Evolutionary conservation across 2,888 invertebrate genomes (phyloP), one percentile per base, ranked within the genome.

Genomic region (Pandemis corylana): DNA sequence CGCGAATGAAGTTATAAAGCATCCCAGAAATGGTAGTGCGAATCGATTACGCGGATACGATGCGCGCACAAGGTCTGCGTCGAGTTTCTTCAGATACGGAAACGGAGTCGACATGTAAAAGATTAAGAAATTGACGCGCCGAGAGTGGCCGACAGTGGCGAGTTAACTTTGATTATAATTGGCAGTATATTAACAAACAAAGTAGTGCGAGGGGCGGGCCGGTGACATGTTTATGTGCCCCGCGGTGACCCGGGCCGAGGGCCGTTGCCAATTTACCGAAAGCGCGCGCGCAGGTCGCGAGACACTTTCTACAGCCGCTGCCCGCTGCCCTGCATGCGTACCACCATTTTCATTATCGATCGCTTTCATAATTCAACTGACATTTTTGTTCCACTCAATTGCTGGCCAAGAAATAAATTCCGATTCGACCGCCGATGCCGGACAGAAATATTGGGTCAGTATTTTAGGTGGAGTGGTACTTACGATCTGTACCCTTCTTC

Each of bases 281-380:
- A 91, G 91, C 91, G 89, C 88, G 83, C 86, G 83, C 87, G 84
- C 87, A 87, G 88, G 85, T 87, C 77, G 84, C 92, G 92, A 92
- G 92, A 93, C 89, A 94, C 94, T 94, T 94, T 94, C 94, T 93
- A 93, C 91, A 85, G 87, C 42, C 63, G 83, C 85, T 76, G 77
- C 86, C 68, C 70, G 65, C 64, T 73, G 71, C 76, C 77, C 76
- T 86, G 88, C 84, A 87, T 87, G 87, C 84, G 85, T 84, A 88
- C 88, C 90, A 89, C 89, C 89, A 90, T 92, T 92, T 93, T 91
- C 91, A 90, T 90, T 92, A 93, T 91, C 90, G 92, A 93, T 92
- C 90, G 90, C 91, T 90, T 91, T 91, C 89, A 94, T 93, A 93
- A 93, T 91, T 90, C 89, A 91, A 89, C 91, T 92, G 93, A 92